phyloP scores from a whole-genome alignment of 2,888 invertebrate genomes.

The Drosophila affinis region DNA sequence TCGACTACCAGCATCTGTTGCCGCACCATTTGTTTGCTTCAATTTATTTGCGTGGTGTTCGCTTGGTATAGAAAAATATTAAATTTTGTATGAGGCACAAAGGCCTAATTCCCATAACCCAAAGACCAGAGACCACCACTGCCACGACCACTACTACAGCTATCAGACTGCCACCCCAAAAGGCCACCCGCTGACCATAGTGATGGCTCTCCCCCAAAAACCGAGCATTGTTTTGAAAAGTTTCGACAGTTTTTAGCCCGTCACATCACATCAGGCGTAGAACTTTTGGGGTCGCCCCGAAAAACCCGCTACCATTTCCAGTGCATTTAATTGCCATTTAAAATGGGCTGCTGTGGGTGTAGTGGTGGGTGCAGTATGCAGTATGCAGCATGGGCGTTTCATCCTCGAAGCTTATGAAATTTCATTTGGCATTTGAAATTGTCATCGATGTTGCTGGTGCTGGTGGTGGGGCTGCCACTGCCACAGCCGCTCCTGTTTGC shows the following conservation, averaged over 20 bases:
- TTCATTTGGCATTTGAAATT: conserved; percentile 71
- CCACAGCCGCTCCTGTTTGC: conserved; percentile 46
- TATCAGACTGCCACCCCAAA: not conserved
- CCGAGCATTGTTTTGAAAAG: conserved; percentile 66
- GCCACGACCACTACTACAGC: not conserved
- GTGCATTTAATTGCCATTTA: conserved; percentile 72
- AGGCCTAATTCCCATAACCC: conserved; percentile 9
- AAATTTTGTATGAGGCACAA: conserved; percentile 46
- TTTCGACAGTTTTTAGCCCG: conserved; percentile 67
- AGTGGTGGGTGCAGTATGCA: too few species aligned
- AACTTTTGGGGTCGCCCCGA: conserved; percentile 18
- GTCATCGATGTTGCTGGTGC: conserved; percentile 30
- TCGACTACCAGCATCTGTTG: not conserved
- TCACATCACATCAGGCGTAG: conserved; percentile 50
- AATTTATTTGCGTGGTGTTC: conserved; percentile 19
- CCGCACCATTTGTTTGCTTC: not conserved
- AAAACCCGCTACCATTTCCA: conserved; percentile 1
- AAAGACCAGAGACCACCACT: not conserved
- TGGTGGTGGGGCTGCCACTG: not conserved
- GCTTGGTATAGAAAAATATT: conserved; percentile 41
- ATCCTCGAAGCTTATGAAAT: conserved; percentile 65
- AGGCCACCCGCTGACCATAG: not conserved
- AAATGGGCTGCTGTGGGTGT: conserved; percentile 28
- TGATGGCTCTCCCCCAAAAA: not conserved
- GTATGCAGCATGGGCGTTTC: not conserved